phyloP scores from a whole-genome alignment of 2,888 invertebrate species.

The Thelaira solivaga region DNA sequence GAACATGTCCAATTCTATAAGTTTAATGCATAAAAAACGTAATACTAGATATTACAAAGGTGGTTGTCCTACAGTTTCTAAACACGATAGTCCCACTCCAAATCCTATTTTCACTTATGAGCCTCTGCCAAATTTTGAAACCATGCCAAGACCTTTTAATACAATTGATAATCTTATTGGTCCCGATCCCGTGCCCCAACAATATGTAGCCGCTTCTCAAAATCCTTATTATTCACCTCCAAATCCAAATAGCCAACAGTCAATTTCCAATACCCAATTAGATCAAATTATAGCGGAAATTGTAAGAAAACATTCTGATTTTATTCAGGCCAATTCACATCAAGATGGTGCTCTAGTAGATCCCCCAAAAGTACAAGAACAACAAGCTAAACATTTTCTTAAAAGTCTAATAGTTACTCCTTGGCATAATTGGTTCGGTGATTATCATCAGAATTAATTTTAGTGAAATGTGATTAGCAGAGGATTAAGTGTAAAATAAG shows the following conservation, averaged over 20 bases:
- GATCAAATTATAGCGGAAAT: constrained; percentile 72
- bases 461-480: too few species aligned
- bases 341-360: constrained; percentile 68
- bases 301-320: constrained; percentile 70
- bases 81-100: constrained; percentile 27
- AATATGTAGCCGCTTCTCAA: constrained; percentile 66
- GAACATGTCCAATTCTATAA: not conserved
- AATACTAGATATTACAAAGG: constrained; percentile 47
- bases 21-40: constrained; percentile 56
- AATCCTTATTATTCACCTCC: constrained; percentile 33
- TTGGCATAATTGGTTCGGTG: constrained; percentile 66
- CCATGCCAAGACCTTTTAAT: not conserved
- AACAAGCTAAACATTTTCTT: constrained; percentile 70
- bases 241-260: not conserved
- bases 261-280: constrained; percentile 67
- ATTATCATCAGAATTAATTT: not conserved
- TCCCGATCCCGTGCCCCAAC: constrained; percentile 65
- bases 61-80: constrained; percentile 3
- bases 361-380: constrained; percentile 68
- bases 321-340: constrained; percentile 66
- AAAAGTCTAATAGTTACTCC: constrained; percentile 69
- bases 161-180: not conserved
- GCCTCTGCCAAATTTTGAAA: not conserved
- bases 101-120: not conserved
- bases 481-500: too few species aligned